Evolutionary conservation across 2,888 invertebrate species (phyloP).

Genomic region (Orthosia gothica): DNA sequence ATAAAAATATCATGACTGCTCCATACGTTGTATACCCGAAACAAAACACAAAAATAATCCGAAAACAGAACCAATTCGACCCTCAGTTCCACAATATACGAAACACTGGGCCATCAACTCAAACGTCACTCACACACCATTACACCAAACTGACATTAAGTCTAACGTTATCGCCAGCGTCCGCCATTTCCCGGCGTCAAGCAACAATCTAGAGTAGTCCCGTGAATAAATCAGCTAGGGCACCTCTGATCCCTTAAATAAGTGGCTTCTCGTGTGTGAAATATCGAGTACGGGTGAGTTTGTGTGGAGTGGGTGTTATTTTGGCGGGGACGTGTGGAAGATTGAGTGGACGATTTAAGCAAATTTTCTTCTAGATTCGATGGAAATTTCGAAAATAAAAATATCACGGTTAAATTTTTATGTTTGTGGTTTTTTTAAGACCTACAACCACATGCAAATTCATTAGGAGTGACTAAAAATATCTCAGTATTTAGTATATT

Average conservation of each 20-base stretch:
- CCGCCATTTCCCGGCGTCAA: constrained; percentile 69
- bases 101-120: constrained; percentile 54
- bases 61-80: constrained; percentile 14
- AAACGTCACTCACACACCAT: constrained; percentile 69
- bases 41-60: constrained; percentile 14
- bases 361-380: too few species aligned
- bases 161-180: constrained; percentile 65
- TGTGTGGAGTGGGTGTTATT: constrained; percentile 48
- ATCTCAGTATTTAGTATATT: constrained; percentile 41
- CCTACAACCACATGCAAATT: constrained; percentile 40
- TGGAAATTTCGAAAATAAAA: too few species aligned
- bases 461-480: constrained; percentile 27
- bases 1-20: background rate
- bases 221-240: constrained; percentile 87
- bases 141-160: constrained; percentile 65
- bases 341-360: too few species aligned
- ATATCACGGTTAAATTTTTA: too few species aligned
- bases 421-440: background rate
- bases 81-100: constrained; percentile 30
- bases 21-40: background rate
- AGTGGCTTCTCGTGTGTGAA: constrained; percentile 88
- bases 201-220: constrained; percentile 75
- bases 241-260: constrained; percentile 90
- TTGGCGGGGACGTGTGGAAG: constrained; percentile 3
- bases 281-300: constrained; percentile 80